These are phyloP conservation scores for Eudyptes chrysolophus DNA, from an alignment of 2,113 vertebrate genomes.

Conservation along the genomic window DNA sequence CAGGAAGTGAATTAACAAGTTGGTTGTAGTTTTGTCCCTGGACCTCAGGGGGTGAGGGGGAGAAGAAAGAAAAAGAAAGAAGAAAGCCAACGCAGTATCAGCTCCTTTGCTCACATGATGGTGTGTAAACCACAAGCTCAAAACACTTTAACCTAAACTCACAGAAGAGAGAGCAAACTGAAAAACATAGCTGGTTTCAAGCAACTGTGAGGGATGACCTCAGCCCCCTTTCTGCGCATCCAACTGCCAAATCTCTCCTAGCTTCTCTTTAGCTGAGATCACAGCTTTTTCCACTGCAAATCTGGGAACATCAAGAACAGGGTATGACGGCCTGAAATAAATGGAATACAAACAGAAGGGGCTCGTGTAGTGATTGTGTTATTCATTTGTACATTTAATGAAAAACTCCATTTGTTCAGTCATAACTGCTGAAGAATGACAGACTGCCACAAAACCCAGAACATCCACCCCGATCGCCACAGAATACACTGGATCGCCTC, in stretches of 20 bases:
- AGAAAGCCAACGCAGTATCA: background rate
- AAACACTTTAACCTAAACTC: background rate
- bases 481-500: background rate
- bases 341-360: background rate
- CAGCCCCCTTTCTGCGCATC: background rate
- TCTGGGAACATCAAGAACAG: background rate
- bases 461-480: background rate
- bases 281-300: background rate
- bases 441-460: background rate
- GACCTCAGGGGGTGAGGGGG: background rate
- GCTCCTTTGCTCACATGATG: background rate
- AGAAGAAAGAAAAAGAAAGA: background rate
- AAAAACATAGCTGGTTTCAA: background rate
- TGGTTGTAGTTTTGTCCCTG: background rate
- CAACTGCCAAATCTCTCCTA: background rate
- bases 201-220: background rate
- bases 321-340: background rate
- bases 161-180: background rate
- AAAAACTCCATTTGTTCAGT: conserved; percentile 22
- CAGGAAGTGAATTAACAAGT: background rate
- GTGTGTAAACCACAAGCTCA: background rate
- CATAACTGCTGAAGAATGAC: background rate
- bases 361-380: background rate
- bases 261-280: background rate
- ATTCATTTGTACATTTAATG: conserved; percentile 26